Evolutionary conservation across 2,888 invertebrate species (phyloP), one percentile per base, ranked within the genome.

Genomic region (Lithophane ornitopus): DNA sequence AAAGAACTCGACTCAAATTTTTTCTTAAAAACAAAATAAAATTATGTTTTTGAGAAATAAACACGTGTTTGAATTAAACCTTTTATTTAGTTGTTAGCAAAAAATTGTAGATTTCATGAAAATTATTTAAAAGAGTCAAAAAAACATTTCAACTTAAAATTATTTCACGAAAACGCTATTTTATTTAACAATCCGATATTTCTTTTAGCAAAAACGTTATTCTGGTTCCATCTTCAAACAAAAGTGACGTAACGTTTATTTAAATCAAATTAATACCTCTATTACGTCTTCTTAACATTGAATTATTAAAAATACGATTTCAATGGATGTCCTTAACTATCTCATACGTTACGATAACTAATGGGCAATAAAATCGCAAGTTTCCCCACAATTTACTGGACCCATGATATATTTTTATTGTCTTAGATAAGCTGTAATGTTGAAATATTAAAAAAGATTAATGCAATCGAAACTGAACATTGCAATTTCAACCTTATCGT

Each of bases 301-400:
- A 74, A 65, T 81, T 70, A 63, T 54, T 44, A 59, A 34, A 70
- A 70, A 67, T 78, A 83, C 49, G 49, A 16, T 39, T 56, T 68
- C 49, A 65, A 59, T 74, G 19, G 44, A 16, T 74, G 49, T 70
- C n/a, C 34, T 26, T 26, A 63, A 14, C 49, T 39, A 46, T 52
- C 58, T 34, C 71, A 75, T 84, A 59, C 0, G 58, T 84, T 75
- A 72, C 22, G 0, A 26, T 46, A 61, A 74, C 19, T 28, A 71
- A 83, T 81, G 72, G 75, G n/a, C 62, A 66, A 84, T 83, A 77
- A 83, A 84, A 73, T 83, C 65, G 22, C 46, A 67, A 66, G 74
- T 65, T 49, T 70, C 49, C 16, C 16, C 26, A 58, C 69, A 56
- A 63, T 84, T 74, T 69, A 63, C 62, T 67, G 49, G 22, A 56